phyloP scores from a whole-genome alignment of 2,113 vertebrate genomes.

The Brienomyrus brachyistius region DNA sequence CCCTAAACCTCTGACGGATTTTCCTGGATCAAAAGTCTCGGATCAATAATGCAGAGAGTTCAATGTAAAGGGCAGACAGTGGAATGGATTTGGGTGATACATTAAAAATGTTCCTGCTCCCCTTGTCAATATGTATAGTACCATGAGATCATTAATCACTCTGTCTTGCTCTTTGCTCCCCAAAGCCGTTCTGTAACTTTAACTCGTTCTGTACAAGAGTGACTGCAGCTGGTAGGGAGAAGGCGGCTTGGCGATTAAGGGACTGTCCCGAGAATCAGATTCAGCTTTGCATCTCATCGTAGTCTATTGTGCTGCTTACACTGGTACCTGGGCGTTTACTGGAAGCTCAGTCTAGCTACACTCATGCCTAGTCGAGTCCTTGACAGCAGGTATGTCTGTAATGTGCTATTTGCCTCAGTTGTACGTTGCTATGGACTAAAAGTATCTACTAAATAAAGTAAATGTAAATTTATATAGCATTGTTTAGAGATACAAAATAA shows the following conservation, averaged over 20 bases:
- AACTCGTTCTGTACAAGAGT: not conserved
- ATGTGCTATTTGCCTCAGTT: not conserved
- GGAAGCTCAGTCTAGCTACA: not conserved
- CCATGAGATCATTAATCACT: conserved; percentile 9
- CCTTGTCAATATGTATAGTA: not conserved
- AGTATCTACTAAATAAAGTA: not conserved
- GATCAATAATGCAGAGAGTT: conserved; percentile 1
- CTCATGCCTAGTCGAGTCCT: not conserved
- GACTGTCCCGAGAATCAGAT: not conserved
- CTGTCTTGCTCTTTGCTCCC: not conserved
- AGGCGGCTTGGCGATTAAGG: not conserved
- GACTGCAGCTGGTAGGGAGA: not conserved
- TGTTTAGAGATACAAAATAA: not conserved
- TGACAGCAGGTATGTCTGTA: not conserved
- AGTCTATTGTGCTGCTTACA: not conserved
- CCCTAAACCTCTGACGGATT: not conserved
- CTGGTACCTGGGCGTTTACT: not conserved
- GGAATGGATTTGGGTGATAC: not conserved
- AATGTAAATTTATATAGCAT: not conserved
- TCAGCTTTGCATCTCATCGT: not conserved
- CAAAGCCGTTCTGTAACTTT: not conserved
- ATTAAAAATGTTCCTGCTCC: not conserved
- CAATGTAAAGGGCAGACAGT: not conserved
- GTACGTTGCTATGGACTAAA: not conserved
- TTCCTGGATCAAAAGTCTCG: not conserved